Evolutionary conservation across 2,888 invertebrate genomes (phyloP).

Genomic region (Lithophane ornitopus): DNA sequence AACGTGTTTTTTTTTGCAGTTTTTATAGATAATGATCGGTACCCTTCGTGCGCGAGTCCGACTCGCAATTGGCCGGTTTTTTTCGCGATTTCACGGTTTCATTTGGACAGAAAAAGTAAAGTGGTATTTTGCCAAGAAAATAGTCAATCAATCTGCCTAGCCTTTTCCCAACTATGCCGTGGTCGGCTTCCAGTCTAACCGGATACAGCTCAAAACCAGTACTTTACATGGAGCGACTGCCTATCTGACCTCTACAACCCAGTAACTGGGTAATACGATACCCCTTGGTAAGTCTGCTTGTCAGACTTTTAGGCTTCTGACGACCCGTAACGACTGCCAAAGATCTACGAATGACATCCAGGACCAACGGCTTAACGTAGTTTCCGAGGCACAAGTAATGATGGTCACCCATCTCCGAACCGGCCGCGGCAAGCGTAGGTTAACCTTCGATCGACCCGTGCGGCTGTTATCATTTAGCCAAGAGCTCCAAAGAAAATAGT

Average conservation of each 20-base stretch:
- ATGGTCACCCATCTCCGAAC: neutral
- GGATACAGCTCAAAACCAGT: neutral
- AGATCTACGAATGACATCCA: neutral
- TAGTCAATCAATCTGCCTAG: neutral
- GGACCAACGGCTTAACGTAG: neutral
- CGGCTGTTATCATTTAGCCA: neutral
- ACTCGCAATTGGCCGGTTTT: no score
- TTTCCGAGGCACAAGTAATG: neutral
- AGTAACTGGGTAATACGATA: neutral
- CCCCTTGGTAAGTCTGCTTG: neutral
- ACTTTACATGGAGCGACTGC: neutral
- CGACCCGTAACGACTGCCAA: neutral
- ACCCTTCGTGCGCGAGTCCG: no score
- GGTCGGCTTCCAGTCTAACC: neutral
- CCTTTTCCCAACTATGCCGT: neutral
- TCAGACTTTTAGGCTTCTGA: neutral
- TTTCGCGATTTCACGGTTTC: no score
- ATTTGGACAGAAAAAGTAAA: no score
- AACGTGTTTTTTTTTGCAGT: no score
- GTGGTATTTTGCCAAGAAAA: no score
- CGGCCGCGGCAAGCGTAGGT: neutral
- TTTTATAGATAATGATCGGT: no score
- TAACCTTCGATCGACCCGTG: neutral
- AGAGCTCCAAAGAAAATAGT: neutral
- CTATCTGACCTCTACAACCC: neutral